Base-by-base conservation (phyloP, 2,113 vertebrate genomes). In the Hassar affinis region DNA sequence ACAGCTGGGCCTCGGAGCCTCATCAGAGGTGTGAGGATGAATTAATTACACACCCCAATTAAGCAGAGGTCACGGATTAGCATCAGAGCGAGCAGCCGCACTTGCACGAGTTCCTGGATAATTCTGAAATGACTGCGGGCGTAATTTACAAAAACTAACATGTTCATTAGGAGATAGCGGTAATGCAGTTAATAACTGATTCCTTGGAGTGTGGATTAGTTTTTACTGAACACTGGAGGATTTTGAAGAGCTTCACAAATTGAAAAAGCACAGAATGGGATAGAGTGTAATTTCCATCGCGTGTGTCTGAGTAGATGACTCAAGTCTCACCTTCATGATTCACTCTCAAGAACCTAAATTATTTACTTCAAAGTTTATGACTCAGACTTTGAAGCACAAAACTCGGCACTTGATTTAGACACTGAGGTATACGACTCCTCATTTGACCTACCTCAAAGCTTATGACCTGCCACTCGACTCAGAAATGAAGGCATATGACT, bases 101-200 rank as follows among this genome's bases (percentile, higher is more conserved):
- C 2, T 25, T 3, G 18, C 9, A 30, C 56, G 49, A 54, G 27
- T 76, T 76, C 17, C 74, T 76, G 74, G 30, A 54, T 56, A 54
- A 77, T 77, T 56, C 51, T 18, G 51, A 38, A 77, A 56, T 77
- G 51, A 77, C 74, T 77, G 74, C 30, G 11, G 74, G 74, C 51
- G 30, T 56, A 54, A 56, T 77, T 77, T 77, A 77, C 74, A 56
- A 56, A 54, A 76, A 35, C 33, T 51, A 56, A 35, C 51, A 56
- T 56, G 51, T 56, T 77, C 30, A 56, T 56, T 77, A 77, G 30
- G 10, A 77, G 51, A 77, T 56, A 56, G 51, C 20, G 27, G 30
- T 77, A 54, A 77, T 77, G 30, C 30, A 38, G 56, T 77, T 77
- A 77, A 56, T 20, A 6, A 18, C 45, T 12, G 20, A 54, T 14